A percentile compares a stretch with the other conserved stretches of the same genome.
Evolutionary conservation across 2,113 vertebrate species (phyloP).

Genomic region (Montifringilla adamsi): DNA sequence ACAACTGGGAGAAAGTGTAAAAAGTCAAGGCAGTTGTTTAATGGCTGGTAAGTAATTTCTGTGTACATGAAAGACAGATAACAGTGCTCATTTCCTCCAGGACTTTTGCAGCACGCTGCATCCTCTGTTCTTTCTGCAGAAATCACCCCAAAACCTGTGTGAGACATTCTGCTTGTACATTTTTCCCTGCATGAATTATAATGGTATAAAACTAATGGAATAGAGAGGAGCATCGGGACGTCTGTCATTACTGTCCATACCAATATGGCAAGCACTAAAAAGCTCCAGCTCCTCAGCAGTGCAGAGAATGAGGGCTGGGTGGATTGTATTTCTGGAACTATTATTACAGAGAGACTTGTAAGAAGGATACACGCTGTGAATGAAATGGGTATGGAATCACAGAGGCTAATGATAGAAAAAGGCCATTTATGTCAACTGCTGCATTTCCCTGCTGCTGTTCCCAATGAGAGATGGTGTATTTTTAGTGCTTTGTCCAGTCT

Average conservation of each 20-base stretch:
- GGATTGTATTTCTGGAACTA: conserved; percentile 52
- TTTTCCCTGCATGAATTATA: background rate
- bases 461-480: background rate
- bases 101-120: background rate
- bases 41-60: background rate
- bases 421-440: conserved; percentile 50
- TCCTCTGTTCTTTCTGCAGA: background rate
- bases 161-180: background rate
- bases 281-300: background rate
- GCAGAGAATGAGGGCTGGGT: background rate
- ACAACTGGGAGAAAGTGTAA: background rate
- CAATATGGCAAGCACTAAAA: background rate
- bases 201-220: background rate
- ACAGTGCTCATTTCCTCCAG: background rate
- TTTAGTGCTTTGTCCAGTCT: conserved; percentile 54
- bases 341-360: conserved; percentile 50
- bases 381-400: conserved; percentile 45
- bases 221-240: background rate
- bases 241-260: background rate
- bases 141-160: background rate
- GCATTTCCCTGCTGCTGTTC: conserved; percentile 34
- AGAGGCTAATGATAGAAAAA: conserved; percentile 58
- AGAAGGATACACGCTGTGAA: conserved; percentile 53
- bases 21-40: background rate
- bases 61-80: background rate